Base-by-base conservation (phyloP, 2,113 vertebrate species). In the Rutilus rutilus region DNA sequence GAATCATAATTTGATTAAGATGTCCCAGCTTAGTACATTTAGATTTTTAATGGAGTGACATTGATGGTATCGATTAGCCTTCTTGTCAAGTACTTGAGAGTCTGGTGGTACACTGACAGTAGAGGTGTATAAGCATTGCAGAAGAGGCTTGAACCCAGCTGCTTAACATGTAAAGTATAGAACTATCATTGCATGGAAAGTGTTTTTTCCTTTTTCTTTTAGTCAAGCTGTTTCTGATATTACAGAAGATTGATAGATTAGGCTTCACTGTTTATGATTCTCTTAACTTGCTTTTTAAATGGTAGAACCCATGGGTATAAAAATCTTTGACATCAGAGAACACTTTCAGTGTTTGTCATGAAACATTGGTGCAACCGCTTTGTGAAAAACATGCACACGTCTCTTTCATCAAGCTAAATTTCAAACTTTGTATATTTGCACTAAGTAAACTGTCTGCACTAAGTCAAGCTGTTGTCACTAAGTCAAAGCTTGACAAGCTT, bases 1-100 rank as follows among this genome's bases (percentile, higher is more conserved):
- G 67, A 71, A 33, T 67, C 64, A 33, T 19, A 71, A 42, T 71
- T 23, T 71, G 67, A 71, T 71, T 12, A 23, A 71, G 67, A 39
- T 71, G 33, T 39, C 36, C 67, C 67, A 42, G 19, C 19, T 39
- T 71, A 71, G 19, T 23, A 71, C 33, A 23, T 71, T 71, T 39
- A 2, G 19, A 67, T 67, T 33, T 33, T 67, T 67, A 39, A 42
- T 36, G 33, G 67, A 71, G 67, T 42, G 67, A 45, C 69, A 73
- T 45, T 45, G 39, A 73, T 73, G 69, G 21, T 73, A 73, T 73
- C 21, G 23, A 73, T 73, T 14, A 7, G 39, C 10, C 39, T 23
- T 6, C 21, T 42, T 73, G 39, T 73, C 23, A 45, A 73, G 69
- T 39, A 42, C 69, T 73, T 73, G 5, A 45, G 23, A 45, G 45